Evolutionary conservation across 1,140 invertebrate genomes (phyloP), one percentile per base, ranked within the genome.

Genomic region (Spodoptera litura): DNA sequence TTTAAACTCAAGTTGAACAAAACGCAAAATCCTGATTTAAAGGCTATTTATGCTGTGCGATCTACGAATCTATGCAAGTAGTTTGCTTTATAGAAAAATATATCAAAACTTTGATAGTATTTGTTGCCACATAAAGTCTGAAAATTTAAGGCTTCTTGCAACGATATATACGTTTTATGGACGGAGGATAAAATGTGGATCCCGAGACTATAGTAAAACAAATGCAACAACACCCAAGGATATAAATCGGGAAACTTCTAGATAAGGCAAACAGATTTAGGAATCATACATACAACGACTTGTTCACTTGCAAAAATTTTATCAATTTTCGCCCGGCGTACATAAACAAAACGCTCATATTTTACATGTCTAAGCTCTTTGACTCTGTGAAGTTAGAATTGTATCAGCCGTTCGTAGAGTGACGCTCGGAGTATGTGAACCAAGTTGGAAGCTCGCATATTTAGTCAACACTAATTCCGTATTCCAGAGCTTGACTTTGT

Each of bases 321-420:
- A 31, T 20, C 51, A 68, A 66, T 77, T 68, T 49, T 56, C 11
- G 25, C 27, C 31, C 44, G 55, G 9, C 61, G 61, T 78, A 52
- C 55, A 70, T 70, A 61, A 44, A 71, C 64, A 59, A 71, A 51
- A 53, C 44, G 20, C 76, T 61, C 31, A 61, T 61, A 78, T 71
- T 70, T 77, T 52, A 68, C 74, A 44, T 49, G 20, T 62, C 51
- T 72, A 53, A 72, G 58, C 55, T 49, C 27, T 72, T 64, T 72
- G 49, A 64, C 4, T 62, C 35, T 3, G 15, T 31, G 64, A 52
- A 52, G 27, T 52, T 59, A 78, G 49, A 52, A 52, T 52, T 31
- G 61, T 72, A 72, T 55, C 77, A 72, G 27, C 20, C 11, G 56
- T 44, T 27, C 58, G 62, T 44, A 8, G 68, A 53, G 25, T 78